Base-by-base conservation (phyloP, 2,797 vertebrate species). In the Phataginus tricuspis region DNA sequence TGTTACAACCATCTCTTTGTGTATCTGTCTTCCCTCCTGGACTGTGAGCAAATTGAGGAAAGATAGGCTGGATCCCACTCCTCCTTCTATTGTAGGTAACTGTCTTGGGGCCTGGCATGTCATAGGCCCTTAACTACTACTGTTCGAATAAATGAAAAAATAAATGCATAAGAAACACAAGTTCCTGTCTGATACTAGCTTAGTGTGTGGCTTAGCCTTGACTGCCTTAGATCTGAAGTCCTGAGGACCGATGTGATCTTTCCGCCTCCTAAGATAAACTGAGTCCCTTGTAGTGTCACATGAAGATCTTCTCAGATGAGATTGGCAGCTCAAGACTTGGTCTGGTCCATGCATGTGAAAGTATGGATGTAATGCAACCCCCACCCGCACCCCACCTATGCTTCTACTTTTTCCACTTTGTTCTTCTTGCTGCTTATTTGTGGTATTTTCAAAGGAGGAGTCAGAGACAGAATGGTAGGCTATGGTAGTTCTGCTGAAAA, bases 381-480 rank as follows among this genome's bases (percentile, higher is more conserved):
- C 42, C 11, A 11, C 61, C 14, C 64, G 18, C 63, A 0, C 86
- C 31, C 85, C 18, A 6, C 51, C 13, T n/a, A 34, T 11, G 8
- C 27, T 88, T 75, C 25, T 53, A 4, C 55, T 96, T 77, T 87
- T 31, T 69, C 71, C 37, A 6, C 71, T 91, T 91, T 80, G 82
- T 55, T 82, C 31, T 75, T 31, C 77, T 83, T 90, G 49, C n/a
- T 94, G 51, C 63, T 91, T 68, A 59, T 53, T 85, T 53, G 59
- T 75, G 80, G 53, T 49, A 4, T 80, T 90, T 88, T 80, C 86
- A 89, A 63, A 95, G 79, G 31, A n/a, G 59, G 71, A 82, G 12
- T 72, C 12, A 21, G 78, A 86, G 53, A 23, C 42, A 69, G 78
- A 86, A 75, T 69, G 42, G 51, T 7, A 53, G 68, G 72, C 49